Conservation (phyloP, 2,888 invertebrate genomes). For the Eupithecia centaureata region DNA sequence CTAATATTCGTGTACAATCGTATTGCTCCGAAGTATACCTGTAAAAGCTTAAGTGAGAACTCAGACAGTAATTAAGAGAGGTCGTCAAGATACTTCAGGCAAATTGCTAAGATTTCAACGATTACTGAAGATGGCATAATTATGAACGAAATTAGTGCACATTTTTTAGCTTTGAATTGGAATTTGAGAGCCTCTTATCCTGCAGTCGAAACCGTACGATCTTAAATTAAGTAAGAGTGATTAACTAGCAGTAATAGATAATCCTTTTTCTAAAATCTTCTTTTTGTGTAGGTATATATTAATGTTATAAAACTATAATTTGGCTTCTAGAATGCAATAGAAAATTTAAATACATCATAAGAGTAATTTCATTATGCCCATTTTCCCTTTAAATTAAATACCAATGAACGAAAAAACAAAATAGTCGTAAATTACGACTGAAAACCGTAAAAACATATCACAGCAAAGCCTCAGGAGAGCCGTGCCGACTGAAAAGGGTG, state of each 20-base stretch:
- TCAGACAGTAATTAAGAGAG: slow-evolving; percentile 41
- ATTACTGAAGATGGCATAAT: slow-evolving; percentile 45
- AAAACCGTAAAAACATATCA: slow-evolving; percentile 33
- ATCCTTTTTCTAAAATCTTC: background rate
- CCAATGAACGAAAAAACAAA: slow-evolving; percentile 26
- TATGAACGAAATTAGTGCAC: slow-evolving; percentile 40
- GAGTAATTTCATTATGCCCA: slow-evolving; percentile 4
- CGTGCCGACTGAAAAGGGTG: slow-evolving; percentile 39
- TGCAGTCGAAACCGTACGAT: slow-evolving; percentile 9
- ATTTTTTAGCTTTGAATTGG: slow-evolving; percentile 15
- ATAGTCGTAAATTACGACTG: slow-evolving; percentile 29
- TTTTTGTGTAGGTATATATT: too few species aligned
- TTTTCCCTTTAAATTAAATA: slow-evolving; percentile 19
- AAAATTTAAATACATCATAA: background rate
- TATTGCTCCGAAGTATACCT: slow-evolving; percentile 17
- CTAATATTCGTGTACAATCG: background rate
- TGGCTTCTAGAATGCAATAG: background rate
- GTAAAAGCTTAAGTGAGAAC: slow-evolving; percentile 29
- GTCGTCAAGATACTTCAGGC: slow-evolving; percentile 36
- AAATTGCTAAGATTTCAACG: slow-evolving; percentile 46
- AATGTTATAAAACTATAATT: background rate
- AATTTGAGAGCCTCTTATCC: slow-evolving; percentile 19
- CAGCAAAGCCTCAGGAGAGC: slow-evolving; percentile 30
- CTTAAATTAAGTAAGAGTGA: background rate
- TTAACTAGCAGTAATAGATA: too few species aligned